Evolutionary conservation across 2,888 invertebrate genomes (phyloP).

Genomic region (Clitarchus hookeri): DNA sequence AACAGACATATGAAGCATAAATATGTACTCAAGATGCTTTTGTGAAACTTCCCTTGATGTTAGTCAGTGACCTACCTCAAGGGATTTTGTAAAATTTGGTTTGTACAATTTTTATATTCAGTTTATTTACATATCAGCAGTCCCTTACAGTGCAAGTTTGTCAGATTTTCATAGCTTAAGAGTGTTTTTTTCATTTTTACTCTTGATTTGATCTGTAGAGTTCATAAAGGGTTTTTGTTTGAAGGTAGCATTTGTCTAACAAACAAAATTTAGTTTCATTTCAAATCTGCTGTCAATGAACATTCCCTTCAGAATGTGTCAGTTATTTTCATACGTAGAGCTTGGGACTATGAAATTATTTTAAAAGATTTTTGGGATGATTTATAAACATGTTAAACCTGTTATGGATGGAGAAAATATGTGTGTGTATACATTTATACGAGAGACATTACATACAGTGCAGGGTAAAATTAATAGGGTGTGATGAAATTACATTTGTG

Average conservation of each 20-base stretch:
- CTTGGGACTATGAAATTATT: background rate
- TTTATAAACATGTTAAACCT: background rate
- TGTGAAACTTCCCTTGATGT: background rate
- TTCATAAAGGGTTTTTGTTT: no score
- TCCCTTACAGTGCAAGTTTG: no score
- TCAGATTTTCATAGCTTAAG: no score
- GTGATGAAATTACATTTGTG: no score
- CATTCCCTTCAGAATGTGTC: background rate
- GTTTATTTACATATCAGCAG: background rate
- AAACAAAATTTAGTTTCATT: background rate
- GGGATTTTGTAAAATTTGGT: background rate
- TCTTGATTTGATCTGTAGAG: no score
- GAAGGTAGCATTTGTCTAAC: no score
- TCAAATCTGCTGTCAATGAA: background rate
- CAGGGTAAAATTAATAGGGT: background rate
- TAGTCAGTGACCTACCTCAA: background rate
- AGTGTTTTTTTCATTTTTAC: no score
- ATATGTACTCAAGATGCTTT: background rate
- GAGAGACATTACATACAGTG: background rate
- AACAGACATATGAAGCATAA: background rate
- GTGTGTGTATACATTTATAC: background rate
- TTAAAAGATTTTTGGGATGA: background rate
- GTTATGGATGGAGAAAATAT: background rate
- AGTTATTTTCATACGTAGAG: background rate
- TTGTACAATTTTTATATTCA: background rate